These are phyloP conservation scores for Palythoa grandiflora DNA, from an alignment of 92 coral and sea anemone genomes.

Conservation along the genomic window DNA sequence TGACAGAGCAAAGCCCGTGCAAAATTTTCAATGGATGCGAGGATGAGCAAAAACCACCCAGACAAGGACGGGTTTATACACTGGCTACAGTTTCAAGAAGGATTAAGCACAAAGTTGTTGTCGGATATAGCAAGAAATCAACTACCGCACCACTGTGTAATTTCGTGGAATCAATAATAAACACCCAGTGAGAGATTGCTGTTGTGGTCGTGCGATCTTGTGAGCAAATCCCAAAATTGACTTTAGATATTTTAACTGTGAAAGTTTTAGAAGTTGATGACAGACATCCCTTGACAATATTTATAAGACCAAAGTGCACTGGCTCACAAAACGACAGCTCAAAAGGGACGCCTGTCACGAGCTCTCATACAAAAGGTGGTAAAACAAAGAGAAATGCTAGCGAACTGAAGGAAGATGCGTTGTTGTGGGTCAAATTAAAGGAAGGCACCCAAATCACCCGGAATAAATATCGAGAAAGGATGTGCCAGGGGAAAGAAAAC, in stretches of 20 bases:
- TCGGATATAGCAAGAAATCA: slow-evolving; percentile 42
- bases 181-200: slow-evolving; percentile 48
- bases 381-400: slow-evolving; percentile 48
- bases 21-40: slow-evolving; percentile 40
- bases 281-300: slow-evolving; percentile 25
- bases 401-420: slow-evolving; percentile 39
- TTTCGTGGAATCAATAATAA: slow-evolving; percentile 45
- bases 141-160: slow-evolving; percentile 9
- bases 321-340: slow-evolving; percentile 26
- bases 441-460: slow-evolving; percentile 50
- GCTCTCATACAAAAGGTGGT: slow-evolving; percentile 38
- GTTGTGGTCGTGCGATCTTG: slow-evolving; percentile 46
- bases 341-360: slow-evolving; percentile 27
- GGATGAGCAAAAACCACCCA: slow-evolving; percentile 45
- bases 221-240: slow-evolving; percentile 32
- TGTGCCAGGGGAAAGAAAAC: slow-evolving; percentile 40
- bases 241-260: neutral
- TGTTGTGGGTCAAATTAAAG: slow-evolving; percentile 42
- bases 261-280: no score
- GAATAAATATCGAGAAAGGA: slow-evolving; percentile 33
- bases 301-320: neutral
- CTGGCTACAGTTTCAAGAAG: slow-evolving; percentile 46
- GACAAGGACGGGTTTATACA: slow-evolving; percentile 42
- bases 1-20: slow-evolving; percentile 33
- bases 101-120: slow-evolving; percentile 48